Conservation (phyloP, 2,113 vertebrate genomes). For the Maccullochella peelii region DNA sequence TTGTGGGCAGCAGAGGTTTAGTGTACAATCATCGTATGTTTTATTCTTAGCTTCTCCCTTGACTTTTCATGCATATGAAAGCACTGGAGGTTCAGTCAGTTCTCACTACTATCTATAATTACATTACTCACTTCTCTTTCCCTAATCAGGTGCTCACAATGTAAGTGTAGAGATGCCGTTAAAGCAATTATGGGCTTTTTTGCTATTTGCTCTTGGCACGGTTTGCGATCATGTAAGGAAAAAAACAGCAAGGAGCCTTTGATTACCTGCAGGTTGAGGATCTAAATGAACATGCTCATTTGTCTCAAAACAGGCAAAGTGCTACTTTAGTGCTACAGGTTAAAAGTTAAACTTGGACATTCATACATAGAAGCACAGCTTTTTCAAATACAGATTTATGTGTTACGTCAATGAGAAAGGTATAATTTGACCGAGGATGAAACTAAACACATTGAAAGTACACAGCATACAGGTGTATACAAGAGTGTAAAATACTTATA, state of each 20-base stretch:
- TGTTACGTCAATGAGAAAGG: neutral
- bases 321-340: neutral
- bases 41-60: slow-evolving; percentile 69
- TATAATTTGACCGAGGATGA: neutral
- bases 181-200: slow-evolving; percentile 44
- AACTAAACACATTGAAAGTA: neutral
- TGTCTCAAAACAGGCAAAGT: slow-evolving; percentile 46
- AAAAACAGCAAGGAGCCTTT: slow-evolving; percentile 55
- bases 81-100: slow-evolving; percentile 36
- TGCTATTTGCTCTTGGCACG: slow-evolving; percentile 8
- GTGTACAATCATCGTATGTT: slow-evolving; percentile 47
- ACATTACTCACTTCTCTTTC: slow-evolving; percentile 54
- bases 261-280: slow-evolving; percentile 51
- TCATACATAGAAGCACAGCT: neutral
- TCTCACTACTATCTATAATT: slow-evolving; percentile 56
- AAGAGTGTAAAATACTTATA: neutral
- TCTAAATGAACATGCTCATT: slow-evolving; percentile 23
- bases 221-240: slow-evolving; percentile 48
- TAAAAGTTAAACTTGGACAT: neutral
- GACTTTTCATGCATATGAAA: slow-evolving; percentile 37
- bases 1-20: slow-evolving; percentile 52
- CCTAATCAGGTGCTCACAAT: slow-evolving; percentile 46
- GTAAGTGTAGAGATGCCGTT: slow-evolving; percentile 19
- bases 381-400: neutral
- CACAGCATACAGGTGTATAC: neutral